Evolutionary conservation across 2,888 invertebrate species (phyloP), one percentile per base, ranked within the genome.

Genomic region (Callyntrura sp.): DNA sequence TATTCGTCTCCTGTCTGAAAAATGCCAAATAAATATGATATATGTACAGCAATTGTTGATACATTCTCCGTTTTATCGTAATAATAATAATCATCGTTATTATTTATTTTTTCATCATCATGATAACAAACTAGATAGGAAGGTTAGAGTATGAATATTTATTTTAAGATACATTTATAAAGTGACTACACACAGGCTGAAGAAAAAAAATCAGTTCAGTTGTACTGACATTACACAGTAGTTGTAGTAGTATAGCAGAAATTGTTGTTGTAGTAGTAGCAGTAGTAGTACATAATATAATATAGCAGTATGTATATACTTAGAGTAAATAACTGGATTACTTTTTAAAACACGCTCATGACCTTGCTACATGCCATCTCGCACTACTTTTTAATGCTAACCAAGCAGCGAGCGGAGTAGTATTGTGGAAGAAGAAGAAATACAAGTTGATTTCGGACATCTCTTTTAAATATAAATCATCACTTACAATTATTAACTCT

Each of bases 141-240:
- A 65, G 65, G 65, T 65, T 65, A 35, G 65, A 65, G 65, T 65
- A 65, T 14, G 23, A 23, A 17, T 23, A 11, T 5, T 14, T 51
- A 35, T 35, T 35, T 35, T 35, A 35, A 35, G 35, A 60, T 51
- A 51, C 14, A 51, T 51, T 14, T 51, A 51, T 60, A 60, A 17
- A 65, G 65, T 65, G 65, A 65, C 65, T 65, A 65, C 60, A 60
- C 65, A 65, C 65, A 65, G 65, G 65, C 14, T 65, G 65, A 65
- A 65, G 65, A 62, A 51, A 57, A 35, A 35, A 65, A 35, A 28
- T 65, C 65, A 65, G 65, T 65, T 65, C 65, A 23, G 65, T 65
- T 65, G 35, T 65, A 65, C 65, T 25, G 65, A 65, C 65, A 65
- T 65, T 65, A 65, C 35, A 35, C n/a, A 65, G 23, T 23, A 62